phyloP scores from a whole-genome alignment of 1,140 invertebrate genomes.

The Meloidogyne hapla region DNA sequence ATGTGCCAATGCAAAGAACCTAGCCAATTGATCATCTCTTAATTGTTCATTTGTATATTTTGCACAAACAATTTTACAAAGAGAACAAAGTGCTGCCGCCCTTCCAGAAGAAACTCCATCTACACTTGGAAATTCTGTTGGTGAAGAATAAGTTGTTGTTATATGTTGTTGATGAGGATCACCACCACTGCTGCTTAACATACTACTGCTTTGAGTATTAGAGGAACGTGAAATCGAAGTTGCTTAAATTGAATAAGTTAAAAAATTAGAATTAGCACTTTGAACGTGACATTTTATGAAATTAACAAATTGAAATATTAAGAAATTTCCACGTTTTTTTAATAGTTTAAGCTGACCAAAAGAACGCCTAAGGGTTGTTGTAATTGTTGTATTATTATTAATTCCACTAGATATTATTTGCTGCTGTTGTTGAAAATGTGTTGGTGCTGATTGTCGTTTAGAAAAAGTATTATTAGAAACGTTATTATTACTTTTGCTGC shows the following conservation, averaged over 20 bases:
- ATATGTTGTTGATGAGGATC: background rate
- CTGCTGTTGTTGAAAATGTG: background rate
- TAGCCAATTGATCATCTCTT: slow-evolving; percentile 84
- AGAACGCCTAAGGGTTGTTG: background rate
- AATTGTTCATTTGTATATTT: slow-evolving; percentile 94
- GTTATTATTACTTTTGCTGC: background rate
- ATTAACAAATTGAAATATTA: too few relatives aligned
- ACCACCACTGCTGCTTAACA: slow-evolving; percentile 3
- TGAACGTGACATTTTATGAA: background rate
- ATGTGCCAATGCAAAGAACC: slow-evolving; percentile 87
- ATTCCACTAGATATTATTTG: background rate
- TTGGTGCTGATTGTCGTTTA: background rate
- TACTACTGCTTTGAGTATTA: slow-evolving; percentile 14
- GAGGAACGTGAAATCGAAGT: slow-evolving; percentile 17
- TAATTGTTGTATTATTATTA: slow-evolving; percentile 1
- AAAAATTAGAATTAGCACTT: background rate
- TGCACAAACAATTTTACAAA: slow-evolving; percentile 91
- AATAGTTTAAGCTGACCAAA: background rate
- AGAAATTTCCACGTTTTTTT: background rate
- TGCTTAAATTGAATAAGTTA: background rate
- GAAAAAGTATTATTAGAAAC: background rate
- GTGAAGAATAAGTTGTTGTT: slow-evolving; percentile 5
- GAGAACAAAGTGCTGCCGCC: slow-evolving; percentile 88
- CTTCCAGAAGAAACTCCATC: slow-evolving; percentile 71
- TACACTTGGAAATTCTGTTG: slow-evolving; percentile 41